These are phyloP conservation scores for Lophochroa leadbeateri DNA, from an alignment of 2,113 vertebrate species.

Conservation along the genomic window DNA sequence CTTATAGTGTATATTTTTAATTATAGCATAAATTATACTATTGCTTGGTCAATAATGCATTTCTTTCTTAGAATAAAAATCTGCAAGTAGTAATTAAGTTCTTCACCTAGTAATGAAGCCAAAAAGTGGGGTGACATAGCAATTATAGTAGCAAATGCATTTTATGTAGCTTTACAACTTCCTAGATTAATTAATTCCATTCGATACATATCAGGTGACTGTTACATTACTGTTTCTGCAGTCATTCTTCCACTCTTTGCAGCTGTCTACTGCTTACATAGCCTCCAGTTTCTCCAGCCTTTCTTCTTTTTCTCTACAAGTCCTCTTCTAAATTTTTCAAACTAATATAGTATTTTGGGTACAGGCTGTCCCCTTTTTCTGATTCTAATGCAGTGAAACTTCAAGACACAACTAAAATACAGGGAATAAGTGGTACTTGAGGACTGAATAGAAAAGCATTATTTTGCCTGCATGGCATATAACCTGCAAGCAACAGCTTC, in stretches of 20 bases:
- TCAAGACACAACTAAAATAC: not conserved
- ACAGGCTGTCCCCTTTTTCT: not conserved
- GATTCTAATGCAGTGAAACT: not conserved
- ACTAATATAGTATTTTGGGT: not conserved
- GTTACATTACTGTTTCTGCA: not conserved
- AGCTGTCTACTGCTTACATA: not conserved
- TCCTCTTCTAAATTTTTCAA: not conserved
- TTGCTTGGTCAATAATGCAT: not conserved
- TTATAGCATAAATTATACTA: not conserved
- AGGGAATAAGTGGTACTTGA: not conserved
- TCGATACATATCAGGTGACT: not conserved
- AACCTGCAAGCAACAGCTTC: not conserved
- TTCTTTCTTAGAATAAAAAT: not conserved
- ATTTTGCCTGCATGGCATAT: not conserved
- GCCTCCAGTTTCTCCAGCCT: not conserved
- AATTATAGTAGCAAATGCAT: not conserved
- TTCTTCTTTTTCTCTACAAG: not conserved
- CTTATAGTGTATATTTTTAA: not conserved
- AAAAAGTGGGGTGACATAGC: not conserved
- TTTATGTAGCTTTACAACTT: not conserved
- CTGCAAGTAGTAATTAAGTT: not conserved
- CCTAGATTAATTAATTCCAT: not conserved
- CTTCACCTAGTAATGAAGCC: not conserved
- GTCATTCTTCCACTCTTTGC: not conserved
- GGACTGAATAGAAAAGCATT: not conserved